Base-by-base conservation (phyloP, 2,888 invertebrate genomes). In the Disparrhopalites patrizii region DNA sequence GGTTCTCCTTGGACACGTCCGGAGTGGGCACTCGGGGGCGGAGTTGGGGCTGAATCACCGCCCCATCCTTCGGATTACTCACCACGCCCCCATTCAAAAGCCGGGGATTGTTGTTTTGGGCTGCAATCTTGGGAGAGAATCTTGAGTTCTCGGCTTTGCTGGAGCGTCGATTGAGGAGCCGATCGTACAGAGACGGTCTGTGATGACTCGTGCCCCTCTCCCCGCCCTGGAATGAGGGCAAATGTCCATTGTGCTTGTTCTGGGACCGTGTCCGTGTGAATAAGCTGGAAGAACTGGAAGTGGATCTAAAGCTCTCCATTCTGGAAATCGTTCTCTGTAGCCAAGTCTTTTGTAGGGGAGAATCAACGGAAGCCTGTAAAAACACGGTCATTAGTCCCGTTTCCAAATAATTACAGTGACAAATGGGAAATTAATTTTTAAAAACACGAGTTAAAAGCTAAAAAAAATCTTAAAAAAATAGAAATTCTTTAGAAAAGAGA, bases 21-120 rank as follows among this genome's bases (percentile, higher is more conserved):
- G 92, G 92, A 7, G 92, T 92, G 40, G 92, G 92, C 74, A 93
- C 91, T 61, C 92, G 84, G n/a, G 92, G 92, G 63, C 92, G 63
- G 1, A 67, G 62, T 31, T 69, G 60, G 5, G 68, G 65, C 33
- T 62, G 56, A 27, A 69, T 67, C 66, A 65, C 51, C 47, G 68
- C 60, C 3, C 65, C 57, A 15, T 70, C 68, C 23, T 57, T 62
- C 4, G 27, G 27, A 13, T 8, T 15, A 10, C 23, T 7, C 5
- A 60, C 31, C 4, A 38, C 33, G 1, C 66, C 60, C n/a, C 68
- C 68, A 40, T 65, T 67, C 7, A 60, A n/a, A 1, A 60, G 36
- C 20, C 51, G 15, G 25, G 52, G 13, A 18, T 61, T 55, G 4
- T 63, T 60, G 18, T 57, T 57, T 40, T 65, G 62, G 30, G 64